A percentile compares a stretch with the other conserved stretches of the same genome.
phyloP scores from a whole-genome alignment of 2,113 vertebrate genomes.

The Collichthys lucidus region DNA sequence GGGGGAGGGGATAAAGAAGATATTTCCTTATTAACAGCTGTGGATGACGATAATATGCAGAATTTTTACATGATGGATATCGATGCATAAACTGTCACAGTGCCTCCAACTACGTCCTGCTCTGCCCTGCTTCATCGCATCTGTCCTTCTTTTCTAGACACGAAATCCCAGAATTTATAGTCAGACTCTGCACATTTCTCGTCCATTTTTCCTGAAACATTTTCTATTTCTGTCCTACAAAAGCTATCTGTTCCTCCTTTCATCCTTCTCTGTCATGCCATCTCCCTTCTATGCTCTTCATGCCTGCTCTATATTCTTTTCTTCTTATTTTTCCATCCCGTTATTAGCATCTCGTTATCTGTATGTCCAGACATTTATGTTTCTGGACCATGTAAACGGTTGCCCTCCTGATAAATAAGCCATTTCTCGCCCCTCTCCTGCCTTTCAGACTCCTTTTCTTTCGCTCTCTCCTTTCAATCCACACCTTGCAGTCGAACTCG shows the following conservation, averaged over 20 bases:
- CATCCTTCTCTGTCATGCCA: background rate
- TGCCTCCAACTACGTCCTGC: background rate
- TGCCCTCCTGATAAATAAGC: background rate
- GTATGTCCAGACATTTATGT: background rate
- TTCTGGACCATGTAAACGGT: background rate
- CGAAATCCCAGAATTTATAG: constrained; percentile 54
- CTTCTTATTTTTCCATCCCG: background rate
- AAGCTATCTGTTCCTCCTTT: no score
- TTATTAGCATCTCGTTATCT: background rate
- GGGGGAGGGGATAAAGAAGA: background rate
- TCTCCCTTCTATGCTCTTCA: no score
- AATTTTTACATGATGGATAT: background rate
- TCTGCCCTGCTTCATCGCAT: background rate
- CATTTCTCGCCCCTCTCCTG: background rate
- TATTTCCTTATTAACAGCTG: background rate
- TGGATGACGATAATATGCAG: background rate
- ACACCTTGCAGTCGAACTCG: constrained; percentile 87
- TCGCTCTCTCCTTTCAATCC: constrained; percentile 2
- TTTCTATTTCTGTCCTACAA: background rate
- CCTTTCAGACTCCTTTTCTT: background rate
- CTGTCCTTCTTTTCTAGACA: background rate
- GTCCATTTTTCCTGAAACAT: constrained; percentile 73
- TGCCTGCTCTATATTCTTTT: background rate
- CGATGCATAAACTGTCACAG: constrained; percentile 5
- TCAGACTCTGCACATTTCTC: constrained; percentile 81